These are phyloP conservation scores for Thalassoma bifasciatum DNA, from an alignment of 2,113 vertebrate species.

Conservation along the genomic window DNA sequence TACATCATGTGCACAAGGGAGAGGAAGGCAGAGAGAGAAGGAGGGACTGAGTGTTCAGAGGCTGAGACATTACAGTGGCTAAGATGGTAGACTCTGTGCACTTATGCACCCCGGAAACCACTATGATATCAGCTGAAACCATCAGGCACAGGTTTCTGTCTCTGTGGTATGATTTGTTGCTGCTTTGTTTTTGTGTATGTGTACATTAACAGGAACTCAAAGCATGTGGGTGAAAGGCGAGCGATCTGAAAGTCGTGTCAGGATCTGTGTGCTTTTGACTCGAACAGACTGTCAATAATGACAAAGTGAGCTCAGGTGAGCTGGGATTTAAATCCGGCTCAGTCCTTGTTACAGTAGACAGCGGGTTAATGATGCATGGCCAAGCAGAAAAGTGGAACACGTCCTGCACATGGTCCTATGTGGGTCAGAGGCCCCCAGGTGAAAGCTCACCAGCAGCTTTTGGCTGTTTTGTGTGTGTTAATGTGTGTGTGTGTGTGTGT, in stretches of 20 bases:
- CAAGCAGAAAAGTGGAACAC: constrained; percentile 54
- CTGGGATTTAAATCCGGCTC: constrained; percentile 3
- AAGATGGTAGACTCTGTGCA: constrained; percentile 61
- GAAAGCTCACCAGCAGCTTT: constrained; percentile 32
- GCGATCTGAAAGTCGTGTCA: not conserved
- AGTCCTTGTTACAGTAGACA: constrained; percentile 15
- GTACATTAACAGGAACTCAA: constrained; percentile 13
- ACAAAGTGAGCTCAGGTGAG: constrained; percentile 45
- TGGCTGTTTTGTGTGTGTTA: not conserved
- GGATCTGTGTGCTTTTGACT: not conserved
- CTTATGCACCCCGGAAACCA: constrained; percentile 58
- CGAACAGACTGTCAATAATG: not conserved
- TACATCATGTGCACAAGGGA: constrained; percentile 17
- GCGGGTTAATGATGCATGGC: constrained; percentile 46
- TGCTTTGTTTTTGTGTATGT: constrained; percentile 3
- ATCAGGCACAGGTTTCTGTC: constrained; percentile 6
- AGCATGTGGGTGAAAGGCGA: constrained; percentile 12
- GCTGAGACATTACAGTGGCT: constrained; percentile 53
- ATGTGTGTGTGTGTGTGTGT: not conserved
- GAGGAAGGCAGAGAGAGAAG: not conserved
- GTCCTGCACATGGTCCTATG: constrained; percentile 38
- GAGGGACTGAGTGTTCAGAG: constrained; percentile 44
- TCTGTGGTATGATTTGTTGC: not conserved
- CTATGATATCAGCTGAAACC: constrained; percentile 45
- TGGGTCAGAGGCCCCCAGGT: constrained; percentile 65